Percentiles rank a stretch among this genome's conserved stretches.
phyloP scores from a whole-genome alignment of 2,888 invertebrate genomes.

The Copidosoma aretas region DNA sequence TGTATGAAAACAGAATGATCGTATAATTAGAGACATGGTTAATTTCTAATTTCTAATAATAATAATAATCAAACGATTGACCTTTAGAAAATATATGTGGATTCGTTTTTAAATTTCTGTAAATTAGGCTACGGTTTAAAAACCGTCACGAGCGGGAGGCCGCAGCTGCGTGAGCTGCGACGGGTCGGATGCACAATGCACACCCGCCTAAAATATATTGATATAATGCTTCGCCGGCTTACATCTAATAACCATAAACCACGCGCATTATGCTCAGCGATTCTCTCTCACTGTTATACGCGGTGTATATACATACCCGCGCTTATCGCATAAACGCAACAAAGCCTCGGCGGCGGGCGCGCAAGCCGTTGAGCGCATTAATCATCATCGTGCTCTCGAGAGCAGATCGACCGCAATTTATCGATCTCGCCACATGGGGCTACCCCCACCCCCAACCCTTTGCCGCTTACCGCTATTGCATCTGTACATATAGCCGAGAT shows the following conservation, averaged over 20 bases:
- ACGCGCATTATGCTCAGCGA: slow-evolving; percentile 13
- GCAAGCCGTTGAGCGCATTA: slow-evolving; percentile 29
- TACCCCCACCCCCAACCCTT: neutral
- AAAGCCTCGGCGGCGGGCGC: slow-evolving; percentile 6
- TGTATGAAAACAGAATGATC: no score
- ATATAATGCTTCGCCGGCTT: slow-evolving; percentile 15
- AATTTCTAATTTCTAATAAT: no score
- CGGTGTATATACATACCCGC: neutral
- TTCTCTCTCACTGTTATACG: neutral
- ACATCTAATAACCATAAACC: slow-evolving; percentile 18
- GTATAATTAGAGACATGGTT: no score
- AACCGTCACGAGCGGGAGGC: no score
- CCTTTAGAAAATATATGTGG: no score
- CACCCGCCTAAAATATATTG: slow-evolving; percentile 8
- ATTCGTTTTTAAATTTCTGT: no score
- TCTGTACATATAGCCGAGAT: neutral
- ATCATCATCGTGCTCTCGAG: slow-evolving; percentile 35
- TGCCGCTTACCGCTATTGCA: neutral
- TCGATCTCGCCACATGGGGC: slow-evolving; percentile 23
- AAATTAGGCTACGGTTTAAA: no score
- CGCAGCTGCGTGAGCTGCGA: no score
- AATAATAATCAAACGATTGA: no score
- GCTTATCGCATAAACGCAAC: slow-evolving; percentile 7
- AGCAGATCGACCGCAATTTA: slow-evolving; percentile 34
- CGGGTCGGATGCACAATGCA: no score